Evolutionary conservation across 2,888 invertebrate species (phyloP), one percentile per base, ranked within the genome.

Genomic region (Imbricaverruca yamaguchii): DNA sequence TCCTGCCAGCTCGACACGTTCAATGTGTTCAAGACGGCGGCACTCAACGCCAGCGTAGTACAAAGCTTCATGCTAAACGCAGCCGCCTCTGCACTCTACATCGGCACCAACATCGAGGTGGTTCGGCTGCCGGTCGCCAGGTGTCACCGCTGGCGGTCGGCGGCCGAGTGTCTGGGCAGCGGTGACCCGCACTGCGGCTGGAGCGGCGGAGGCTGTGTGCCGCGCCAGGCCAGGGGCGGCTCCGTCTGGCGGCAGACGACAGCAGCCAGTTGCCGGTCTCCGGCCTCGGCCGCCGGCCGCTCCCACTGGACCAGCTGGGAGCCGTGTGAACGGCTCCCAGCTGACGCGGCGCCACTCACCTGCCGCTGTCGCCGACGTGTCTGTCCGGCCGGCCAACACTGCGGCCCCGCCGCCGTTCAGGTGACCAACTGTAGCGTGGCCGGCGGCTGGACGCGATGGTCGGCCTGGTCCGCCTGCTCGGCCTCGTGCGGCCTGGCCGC

Each of bases 141-240:
- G 77, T 97, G 97, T 85, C 88, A 89, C 61, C 90, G 95, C 3
- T 93, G 94, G 87, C 89, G 89, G 13, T 91, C 91, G 12, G 90
- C 91, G 81, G 88, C 90, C 12, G 91, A 92, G 12, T 97, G 97
- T 87, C 86, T 94, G 69, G 92, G 92, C 84, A 92, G 96, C 0
- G 93, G 93, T 88, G 97, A 97, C 88, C 97, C 97, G 0, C 95
- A 97, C 87, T 97, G 97, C 87, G 97, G 96, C 0, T 97, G 97
- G 97, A 92, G 96, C 87, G 89, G 91, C 11, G 88, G 91, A 84
- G 88, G 89, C 39, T 97, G 97, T 86, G 91, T 92, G 0, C 88
- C 91, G 0, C 91, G 93, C 0, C 93, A 93, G 0, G 88, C 89
- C 84, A 89, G 90, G 69, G 90, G 92, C 85, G 90, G 91, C 21